phyloP scores from a whole-genome alignment of 1,140 invertebrate species.

The Cydia pomonella region DNA sequence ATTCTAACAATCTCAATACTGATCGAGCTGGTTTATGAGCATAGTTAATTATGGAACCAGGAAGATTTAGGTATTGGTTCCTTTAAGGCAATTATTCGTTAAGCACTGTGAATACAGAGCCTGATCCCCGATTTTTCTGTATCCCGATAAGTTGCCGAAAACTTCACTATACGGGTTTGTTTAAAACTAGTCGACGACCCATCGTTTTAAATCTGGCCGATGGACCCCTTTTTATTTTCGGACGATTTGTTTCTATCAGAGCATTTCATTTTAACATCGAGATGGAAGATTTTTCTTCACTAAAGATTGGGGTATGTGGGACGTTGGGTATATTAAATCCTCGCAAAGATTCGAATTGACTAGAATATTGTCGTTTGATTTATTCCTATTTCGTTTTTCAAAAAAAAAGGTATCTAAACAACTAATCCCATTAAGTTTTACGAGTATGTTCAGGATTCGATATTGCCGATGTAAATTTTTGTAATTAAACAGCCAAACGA shows the following conservation, averaged over 20 bases:
- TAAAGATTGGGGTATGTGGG: not conserved
- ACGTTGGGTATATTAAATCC: too few relatives aligned
- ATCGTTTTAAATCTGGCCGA: not conserved
- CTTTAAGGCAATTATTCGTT: not conserved
- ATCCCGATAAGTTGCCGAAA: conserved; percentile 13
- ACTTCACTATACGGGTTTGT: conserved; percentile 22
- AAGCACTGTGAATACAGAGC: not conserved
- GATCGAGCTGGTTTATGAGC: too few relatives aligned
- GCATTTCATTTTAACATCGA: not conserved
- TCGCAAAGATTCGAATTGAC: too few relatives aligned
- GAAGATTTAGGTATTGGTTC: not conserved
- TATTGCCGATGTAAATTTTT: too few relatives aligned
- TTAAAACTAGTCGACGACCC: conserved; percentile 13
- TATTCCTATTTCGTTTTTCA: too few relatives aligned
- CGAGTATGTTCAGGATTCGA: too few relatives aligned
- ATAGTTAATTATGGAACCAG: too few relatives aligned
- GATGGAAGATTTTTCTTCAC: not conserved
- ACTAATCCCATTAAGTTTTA: too few relatives aligned
- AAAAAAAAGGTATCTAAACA: too few relatives aligned
- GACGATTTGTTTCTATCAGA: not conserved
- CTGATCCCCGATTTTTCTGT: conserved; percentile 10
- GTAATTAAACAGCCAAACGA: too few relatives aligned
- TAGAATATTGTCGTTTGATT: too few relatives aligned
- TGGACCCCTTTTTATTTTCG: not conserved
- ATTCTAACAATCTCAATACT: not conserved